Conservation (phyloP, 2,888 invertebrate species). For the Dryococelus australis region DNA sequence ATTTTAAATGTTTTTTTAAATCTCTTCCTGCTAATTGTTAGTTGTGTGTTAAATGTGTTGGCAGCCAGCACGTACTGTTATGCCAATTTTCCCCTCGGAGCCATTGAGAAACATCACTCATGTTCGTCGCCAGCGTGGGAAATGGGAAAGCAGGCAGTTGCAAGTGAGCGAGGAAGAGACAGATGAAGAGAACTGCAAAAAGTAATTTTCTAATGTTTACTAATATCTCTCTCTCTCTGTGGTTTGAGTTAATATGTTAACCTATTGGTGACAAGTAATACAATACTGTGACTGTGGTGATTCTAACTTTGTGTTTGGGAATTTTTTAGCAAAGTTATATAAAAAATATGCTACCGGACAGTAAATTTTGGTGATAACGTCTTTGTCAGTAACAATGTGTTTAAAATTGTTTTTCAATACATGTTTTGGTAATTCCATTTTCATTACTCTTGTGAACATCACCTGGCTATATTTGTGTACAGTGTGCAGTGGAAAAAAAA, state of each 20-base stretch:
- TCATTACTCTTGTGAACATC: too few relatives aligned
- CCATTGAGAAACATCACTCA: neutral
- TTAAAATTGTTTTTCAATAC: too few relatives aligned
- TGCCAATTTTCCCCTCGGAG: neutral
- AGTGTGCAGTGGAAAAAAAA: too few relatives aligned
- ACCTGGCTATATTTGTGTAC: too few relatives aligned
- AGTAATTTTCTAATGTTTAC: neutral
- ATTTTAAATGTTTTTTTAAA: too few relatives aligned
- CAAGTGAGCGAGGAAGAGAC: slow-evolving; percentile 17
- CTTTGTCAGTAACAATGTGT: too few relatives aligned
- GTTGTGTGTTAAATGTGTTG: neutral
- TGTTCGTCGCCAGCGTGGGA: slow-evolving; percentile 6
- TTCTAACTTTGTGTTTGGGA: neutral
- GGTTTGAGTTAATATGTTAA: neutral
- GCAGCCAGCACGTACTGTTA: neutral
- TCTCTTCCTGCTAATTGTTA: too few relatives aligned
- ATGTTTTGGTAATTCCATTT: too few relatives aligned
- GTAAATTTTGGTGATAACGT: neutral
- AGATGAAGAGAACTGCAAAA: slow-evolving; percentile 6
- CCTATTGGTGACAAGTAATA: neutral
- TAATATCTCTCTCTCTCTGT: too few relatives aligned
- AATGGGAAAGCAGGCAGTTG: slow-evolving; percentile 7
- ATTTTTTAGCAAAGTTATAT: neutral
- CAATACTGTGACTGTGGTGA: neutral
- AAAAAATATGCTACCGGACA: neutral